Evolutionary conservation across 2,888 invertebrate genomes (phyloP).

Genomic region (Cepaea hortensis): DNA sequence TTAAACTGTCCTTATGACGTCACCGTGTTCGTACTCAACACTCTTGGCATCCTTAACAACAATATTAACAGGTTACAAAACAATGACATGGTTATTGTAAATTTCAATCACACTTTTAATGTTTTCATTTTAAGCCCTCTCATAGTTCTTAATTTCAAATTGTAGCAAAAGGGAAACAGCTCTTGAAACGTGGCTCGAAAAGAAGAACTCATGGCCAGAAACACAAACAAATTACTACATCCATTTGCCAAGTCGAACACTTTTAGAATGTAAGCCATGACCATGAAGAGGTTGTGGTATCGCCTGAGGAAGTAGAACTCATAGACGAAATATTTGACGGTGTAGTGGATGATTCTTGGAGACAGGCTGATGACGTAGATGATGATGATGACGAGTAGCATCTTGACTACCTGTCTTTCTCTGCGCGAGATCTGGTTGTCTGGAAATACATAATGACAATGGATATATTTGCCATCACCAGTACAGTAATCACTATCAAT

Average conservation of each 20-base stretch:
- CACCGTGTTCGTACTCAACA: too few relatives aligned
- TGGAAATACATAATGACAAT: background rate
- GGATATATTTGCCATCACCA: background rate
- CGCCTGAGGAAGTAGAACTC: constrained; percentile 22
- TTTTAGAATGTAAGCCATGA: background rate
- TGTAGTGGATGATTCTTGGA: constrained; percentile 17
- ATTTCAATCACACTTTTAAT: too few relatives aligned
- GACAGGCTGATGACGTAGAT: constrained; percentile 18
- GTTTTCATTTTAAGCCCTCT: too few relatives aligned
- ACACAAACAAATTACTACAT: constrained; percentile 1
- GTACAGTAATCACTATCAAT: too few relatives aligned
- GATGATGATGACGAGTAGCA: constrained; percentile 31
- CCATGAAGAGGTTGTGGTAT: constrained; percentile 28
- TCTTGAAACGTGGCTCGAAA: constrained; percentile 21
- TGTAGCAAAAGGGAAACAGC: background rate
- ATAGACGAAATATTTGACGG: constrained; percentile 8
- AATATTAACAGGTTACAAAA: too few relatives aligned
- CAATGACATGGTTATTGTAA: too few relatives aligned
- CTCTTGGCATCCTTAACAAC: too few relatives aligned
- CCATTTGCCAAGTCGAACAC: constrained; percentile 17
- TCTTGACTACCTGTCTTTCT: constrained; percentile 29
- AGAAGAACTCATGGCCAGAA: constrained; percentile 24
- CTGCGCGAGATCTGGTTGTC: background rate
- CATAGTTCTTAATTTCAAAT: too few relatives aligned
- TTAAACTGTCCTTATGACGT: too few relatives aligned